These are phyloP conservation scores for Yponomeuta evonymella DNA, from an alignment of 2,888 invertebrate species.

Conservation along the genomic window DNA sequence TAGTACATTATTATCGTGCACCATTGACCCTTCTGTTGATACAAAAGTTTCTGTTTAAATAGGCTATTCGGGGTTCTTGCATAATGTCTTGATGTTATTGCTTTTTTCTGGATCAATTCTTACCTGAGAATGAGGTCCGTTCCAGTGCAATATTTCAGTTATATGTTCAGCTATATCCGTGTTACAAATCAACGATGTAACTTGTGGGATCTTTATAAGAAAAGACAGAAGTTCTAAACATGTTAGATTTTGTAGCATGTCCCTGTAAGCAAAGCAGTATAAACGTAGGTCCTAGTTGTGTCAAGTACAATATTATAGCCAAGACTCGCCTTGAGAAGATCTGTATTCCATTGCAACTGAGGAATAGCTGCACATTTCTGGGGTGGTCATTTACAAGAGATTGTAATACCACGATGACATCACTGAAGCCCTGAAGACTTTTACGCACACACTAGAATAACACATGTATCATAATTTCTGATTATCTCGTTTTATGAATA, in stretches of 20 bases:
- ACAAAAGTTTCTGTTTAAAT: constrained; percentile 8
- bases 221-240: constrained; percentile 50
- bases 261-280: constrained; percentile 29
- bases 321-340: constrained; percentile 49
- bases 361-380: constrained; percentile 44
- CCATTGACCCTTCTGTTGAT: constrained; percentile 55
- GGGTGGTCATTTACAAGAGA: constrained; percentile 45
- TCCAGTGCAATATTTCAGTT: constrained; percentile 33
- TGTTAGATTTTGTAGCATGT: constrained; percentile 37
- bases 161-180: constrained; percentile 26
- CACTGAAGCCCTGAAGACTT: constrained; percentile 38
- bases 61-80: not conserved
- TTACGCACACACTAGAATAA: constrained; percentile 47
- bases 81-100: not conserved
- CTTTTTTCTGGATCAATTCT: not conserved
- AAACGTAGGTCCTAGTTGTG: not conserved
- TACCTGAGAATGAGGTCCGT: constrained; percentile 45
- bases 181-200: constrained; percentile 26
- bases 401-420: constrained; percentile 45
- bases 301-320: not conserved
- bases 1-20: constrained; percentile 46
- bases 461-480: not conserved
- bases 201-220: constrained; percentile 37
- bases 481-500: not conserved
- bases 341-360: constrained; percentile 44